Evolutionary conservation across 2,888 invertebrate species (phyloP).

Genomic region (Bombylius discolor): DNA sequence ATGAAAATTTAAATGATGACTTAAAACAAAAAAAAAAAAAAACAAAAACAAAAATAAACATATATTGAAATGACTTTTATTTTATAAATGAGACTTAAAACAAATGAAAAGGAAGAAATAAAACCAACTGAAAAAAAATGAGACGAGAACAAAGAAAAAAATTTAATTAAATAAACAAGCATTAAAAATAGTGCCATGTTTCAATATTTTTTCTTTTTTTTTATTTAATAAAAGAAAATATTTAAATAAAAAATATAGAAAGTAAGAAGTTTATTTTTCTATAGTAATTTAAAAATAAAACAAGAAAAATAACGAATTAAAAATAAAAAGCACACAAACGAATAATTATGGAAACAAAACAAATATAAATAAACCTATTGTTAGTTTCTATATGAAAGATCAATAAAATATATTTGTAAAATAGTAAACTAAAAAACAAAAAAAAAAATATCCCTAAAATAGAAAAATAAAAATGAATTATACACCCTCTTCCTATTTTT

Average conservation of each 20-base stretch:
- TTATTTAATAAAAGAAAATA: neutral
- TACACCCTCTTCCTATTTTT: neutral
- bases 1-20: too few relatives aligned
- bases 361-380: too few relatives aligned
- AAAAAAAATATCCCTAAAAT: neutral
- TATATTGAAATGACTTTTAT: too few relatives aligned
- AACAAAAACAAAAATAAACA: too few relatives aligned
- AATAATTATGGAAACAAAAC: too few relatives aligned
- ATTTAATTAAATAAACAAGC: neutral
- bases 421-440: neutral
- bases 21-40: too few relatives aligned
- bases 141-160: neutral
- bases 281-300: conserved; percentile 1
- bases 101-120: neutral
- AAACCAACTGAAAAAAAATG: neutral
- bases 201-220: neutral
- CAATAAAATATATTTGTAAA: neutral
- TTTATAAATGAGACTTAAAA: too few relatives aligned
- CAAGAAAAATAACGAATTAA: neutral
- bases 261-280: conserved; percentile 6
- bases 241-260: neutral
- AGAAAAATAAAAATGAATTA: neutral
- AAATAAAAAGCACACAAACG: too few relatives aligned
- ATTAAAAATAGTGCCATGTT: conserved; percentile 15
- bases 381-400: neutral